Base-by-base conservation (phyloP, 2,888 invertebrate genomes). In the Cephus nigrinus region DNA sequence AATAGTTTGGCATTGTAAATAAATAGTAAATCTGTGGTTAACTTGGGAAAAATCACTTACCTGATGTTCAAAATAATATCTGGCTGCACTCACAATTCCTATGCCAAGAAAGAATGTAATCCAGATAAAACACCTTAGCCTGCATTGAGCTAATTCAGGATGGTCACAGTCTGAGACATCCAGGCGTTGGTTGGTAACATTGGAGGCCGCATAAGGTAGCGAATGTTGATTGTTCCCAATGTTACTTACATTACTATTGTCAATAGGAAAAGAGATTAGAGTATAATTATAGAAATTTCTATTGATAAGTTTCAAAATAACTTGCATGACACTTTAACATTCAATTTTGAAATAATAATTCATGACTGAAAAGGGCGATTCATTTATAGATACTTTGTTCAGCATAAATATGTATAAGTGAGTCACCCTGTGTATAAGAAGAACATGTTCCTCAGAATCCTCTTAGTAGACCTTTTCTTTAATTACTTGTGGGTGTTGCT, bases 31-130 rank as follows among this genome's bases (percentile, higher is more conserved):
- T 36, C 36, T 36, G 4, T 4, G 15, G 12, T 36, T 36, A 1
- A 36, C 36, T 36, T 36, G 12, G 36, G 36, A 36, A 36, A 69
- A 75, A 72, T 68, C 74, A 76, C 84, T 86, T 83, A 94, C 94
- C 92, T 95, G 94, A 85, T 94, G 93, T 87, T 95, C 95, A 80
- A 96, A 95, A 87, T 95, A 96, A 89, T 95, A 95, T 91, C 95
- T 96, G 34, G 94, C 94, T 36, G 94, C 95, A 0, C 94, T 95
- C 75, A 96, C 92, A 87, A 96, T 95, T 68, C 95, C 93, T 0
- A 95, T 94, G 1, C 95, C 94, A 73, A 96, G 90, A 23, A 94
- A 94, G 84, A 96, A 94, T 1, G 95, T 95, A 69, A 95, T 94
- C 92, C 96, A 95, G 92, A 96, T 94, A 92, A 92, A 88, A 92